phyloP scores from a whole-genome alignment of 1,140 invertebrate genomes.

The Trachymyrmex septentrionalis region DNA sequence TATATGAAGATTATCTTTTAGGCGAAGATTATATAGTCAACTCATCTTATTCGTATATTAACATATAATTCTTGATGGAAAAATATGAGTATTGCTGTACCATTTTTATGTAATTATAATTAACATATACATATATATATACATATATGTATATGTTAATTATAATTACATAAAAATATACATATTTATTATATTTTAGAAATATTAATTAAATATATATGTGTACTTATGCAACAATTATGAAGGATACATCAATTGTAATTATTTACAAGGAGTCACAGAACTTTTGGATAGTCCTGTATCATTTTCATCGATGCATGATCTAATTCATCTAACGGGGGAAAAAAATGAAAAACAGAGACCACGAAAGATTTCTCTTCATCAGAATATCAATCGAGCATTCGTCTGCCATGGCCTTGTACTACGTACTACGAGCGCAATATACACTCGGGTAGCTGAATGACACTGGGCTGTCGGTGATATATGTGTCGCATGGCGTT shows the following conservation, averaged over 20 bases:
- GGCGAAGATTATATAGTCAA: not conserved
- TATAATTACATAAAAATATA: not conserved
- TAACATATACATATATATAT: not conserved
- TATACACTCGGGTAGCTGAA: constrained; percentile 34
- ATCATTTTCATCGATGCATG: not conserved
- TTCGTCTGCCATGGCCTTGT: constrained; percentile 53
- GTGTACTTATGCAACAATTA: not conserved
- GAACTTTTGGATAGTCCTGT: not conserved
- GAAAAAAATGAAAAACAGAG: not conserved
- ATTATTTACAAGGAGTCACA: not conserved
- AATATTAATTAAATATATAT: constrained; percentile 2
- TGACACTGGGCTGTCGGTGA: constrained; percentile 37
- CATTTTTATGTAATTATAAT: not conserved
- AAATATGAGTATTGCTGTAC: not conserved
- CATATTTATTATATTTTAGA: not conserved
- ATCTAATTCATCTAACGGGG: not conserved
- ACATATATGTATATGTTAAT: not conserved
- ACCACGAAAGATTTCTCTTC: constrained; percentile 43
- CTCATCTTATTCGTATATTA: not conserved
- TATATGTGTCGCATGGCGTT: constrained; percentile 67
- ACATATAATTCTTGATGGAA: not conserved
- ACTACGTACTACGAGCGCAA: constrained; percentile 30
- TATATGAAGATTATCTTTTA: too few relatives aligned
- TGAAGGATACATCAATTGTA: not conserved
- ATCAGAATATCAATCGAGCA: constrained; percentile 41